A percentile compares a stretch with the other conserved stretches of the same genome.
These are phyloP conservation scores for Thinocorus orbignyianus DNA, from an alignment of 2,113 vertebrate genomes.

Conservation along the genomic window DNA sequence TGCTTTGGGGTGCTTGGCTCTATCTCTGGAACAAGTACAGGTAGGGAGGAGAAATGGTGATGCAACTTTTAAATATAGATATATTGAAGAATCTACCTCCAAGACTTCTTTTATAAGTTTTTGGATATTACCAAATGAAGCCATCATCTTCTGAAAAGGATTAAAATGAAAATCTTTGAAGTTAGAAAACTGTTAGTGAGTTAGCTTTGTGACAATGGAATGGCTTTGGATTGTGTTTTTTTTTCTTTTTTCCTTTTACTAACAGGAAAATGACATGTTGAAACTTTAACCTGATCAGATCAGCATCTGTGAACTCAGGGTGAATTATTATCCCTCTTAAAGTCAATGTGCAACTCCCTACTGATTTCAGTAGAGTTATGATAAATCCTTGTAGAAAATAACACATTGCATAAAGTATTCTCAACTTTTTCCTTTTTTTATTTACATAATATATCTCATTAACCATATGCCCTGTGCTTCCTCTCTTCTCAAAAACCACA, in stretches of 20 bases:
- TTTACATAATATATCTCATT: neutral
- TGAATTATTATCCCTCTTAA: conserved; percentile 2
- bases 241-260: neutral
- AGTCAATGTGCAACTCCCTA: neutral
- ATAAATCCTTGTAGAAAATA: conserved; percentile 5
- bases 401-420: neutral
- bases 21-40: neutral
- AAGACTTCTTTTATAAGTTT: neutral
- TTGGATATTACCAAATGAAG: neutral
- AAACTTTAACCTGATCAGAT: conserved; percentile 12
- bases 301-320: neutral
- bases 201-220: neutral
- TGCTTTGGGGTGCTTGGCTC: neutral
- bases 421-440: neutral
- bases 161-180: conserved; percentile 1
- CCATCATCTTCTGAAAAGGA: neutral
- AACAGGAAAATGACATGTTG: neutral
- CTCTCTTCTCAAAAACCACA: neutral
- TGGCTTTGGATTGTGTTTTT: neutral
- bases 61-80: neutral
- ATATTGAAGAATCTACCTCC: neutral
- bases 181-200: neutral
- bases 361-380: neutral
- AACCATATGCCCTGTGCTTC: neutral
- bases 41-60: neutral